Conservation (phyloP, 2,888 invertebrate species). For the Cynaeus angustus region DNA sequence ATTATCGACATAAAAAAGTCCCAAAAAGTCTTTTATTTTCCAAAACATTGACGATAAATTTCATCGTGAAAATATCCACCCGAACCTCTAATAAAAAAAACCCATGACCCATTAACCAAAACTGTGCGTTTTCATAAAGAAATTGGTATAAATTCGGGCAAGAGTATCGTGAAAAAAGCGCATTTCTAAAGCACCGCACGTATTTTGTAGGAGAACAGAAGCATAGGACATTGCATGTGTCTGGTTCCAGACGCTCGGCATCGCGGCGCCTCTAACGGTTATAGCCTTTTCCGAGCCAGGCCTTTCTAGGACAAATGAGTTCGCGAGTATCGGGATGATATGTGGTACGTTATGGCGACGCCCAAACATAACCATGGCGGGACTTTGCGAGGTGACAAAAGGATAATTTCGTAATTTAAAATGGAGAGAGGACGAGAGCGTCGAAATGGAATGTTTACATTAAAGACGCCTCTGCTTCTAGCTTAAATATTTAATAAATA, state of each 20-base stretch:
- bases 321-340: conserved; percentile 52
- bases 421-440: neutral
- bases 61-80: too few species aligned
- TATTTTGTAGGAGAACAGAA: conserved; percentile 54
- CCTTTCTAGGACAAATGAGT: conserved; percentile 57
- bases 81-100: conserved; percentile 23
- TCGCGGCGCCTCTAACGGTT: conserved; percentile 57
- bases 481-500: conserved; percentile 36
- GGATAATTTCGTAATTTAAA: conserved; percentile 32
- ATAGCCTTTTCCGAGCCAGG: conserved; percentile 22
- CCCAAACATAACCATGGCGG: conserved; percentile 22
- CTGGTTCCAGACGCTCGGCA: conserved; percentile 57
- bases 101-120: conserved; percentile 18
- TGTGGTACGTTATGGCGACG: conserved; percentile 39
- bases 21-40: too few species aligned
- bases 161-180: conserved; percentile 51
- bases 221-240: conserved; percentile 21
- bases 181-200: conserved; percentile 57
- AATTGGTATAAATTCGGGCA: conserved; percentile 58
- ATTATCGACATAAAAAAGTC: too few species aligned
- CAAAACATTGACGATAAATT: too few species aligned
- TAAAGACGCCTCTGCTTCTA: conserved; percentile 12
- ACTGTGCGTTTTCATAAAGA: conserved; percentile 36
- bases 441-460: conserved; percentile 37
- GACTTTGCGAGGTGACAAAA: conserved; percentile 38